phyloP scores from a whole-genome alignment of 2,888 invertebrate species.

The Margaritifera margaritifera region DNA sequence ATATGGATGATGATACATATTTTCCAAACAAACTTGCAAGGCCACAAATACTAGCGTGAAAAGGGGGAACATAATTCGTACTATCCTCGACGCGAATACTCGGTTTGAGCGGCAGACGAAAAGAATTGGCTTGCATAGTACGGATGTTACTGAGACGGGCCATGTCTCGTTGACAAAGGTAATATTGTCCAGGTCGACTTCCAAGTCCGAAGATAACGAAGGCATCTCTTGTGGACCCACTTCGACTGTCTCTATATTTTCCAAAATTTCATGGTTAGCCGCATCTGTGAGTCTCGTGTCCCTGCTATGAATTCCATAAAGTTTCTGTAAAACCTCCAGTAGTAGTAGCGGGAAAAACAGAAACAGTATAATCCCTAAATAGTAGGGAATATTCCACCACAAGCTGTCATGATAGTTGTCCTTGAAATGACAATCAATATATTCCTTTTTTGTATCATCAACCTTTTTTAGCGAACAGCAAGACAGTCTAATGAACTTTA shows the following conservation, averaged over 20 bases:
- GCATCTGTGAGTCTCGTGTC: background rate
- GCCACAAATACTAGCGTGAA: too few species aligned
- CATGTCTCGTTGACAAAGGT: conserved; percentile 2
- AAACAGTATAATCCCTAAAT: conserved; percentile 6
- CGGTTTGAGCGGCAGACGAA: too few species aligned
- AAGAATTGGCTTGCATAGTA: too few species aligned
- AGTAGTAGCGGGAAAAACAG: conserved; percentile 7
- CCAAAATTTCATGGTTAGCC: background rate
- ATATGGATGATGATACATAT: too few species aligned
- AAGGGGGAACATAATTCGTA: too few species aligned
- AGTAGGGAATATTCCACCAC: conserved; percentile 11
- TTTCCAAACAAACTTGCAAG: too few species aligned
- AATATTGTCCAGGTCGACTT: background rate
- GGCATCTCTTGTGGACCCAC: too few species aligned
- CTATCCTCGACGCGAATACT: too few species aligned
- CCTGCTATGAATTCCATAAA: background rate
- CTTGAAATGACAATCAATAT: background rate
- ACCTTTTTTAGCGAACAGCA: conserved; percentile 2
- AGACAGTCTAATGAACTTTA: conserved; percentile 2
- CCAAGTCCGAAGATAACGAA: background rate
- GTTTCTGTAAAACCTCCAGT: background rate
- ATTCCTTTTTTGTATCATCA: background rate
- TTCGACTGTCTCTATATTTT: too few species aligned
- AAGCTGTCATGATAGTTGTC: background rate
- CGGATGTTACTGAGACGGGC: background rate